Evolutionary conservation across 2,888 invertebrate genomes (phyloP).

Genomic region (Ophion ventricosus): DNA sequence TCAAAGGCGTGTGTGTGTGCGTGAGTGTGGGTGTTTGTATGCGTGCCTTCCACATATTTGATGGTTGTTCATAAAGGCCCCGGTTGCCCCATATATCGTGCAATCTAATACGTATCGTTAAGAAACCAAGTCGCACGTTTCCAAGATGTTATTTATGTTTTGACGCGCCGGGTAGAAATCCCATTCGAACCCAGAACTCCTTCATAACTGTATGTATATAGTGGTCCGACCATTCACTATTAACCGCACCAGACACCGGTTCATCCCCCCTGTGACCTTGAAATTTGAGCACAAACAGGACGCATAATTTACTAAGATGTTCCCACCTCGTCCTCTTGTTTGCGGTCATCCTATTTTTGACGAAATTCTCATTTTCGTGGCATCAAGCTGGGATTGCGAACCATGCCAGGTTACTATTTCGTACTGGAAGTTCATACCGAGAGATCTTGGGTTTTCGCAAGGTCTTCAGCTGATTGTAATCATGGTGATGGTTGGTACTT

Average conservation of each 20-base stretch:
- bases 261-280: conserved; percentile 58
- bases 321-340: background rate
- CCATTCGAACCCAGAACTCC: conserved; percentile 42
- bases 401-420: too few relatives aligned
- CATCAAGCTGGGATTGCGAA: too few relatives aligned
- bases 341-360: background rate
- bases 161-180: conserved; percentile 63
- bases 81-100: conserved; percentile 71
- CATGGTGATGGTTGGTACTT: too few relatives aligned
- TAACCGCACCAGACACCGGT: conserved; percentile 56
- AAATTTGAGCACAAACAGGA: conserved; percentile 52
- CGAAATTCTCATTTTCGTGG: background rate
- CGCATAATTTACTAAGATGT: conserved; percentile 42
- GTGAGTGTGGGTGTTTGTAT: too few relatives aligned
- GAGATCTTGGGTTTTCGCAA: too few relatives aligned
- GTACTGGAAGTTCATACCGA: too few relatives aligned
- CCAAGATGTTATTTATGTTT: conserved; percentile 70
- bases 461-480: too few relatives aligned
- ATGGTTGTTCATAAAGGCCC: conserved; percentile 1
- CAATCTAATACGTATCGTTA: conserved; percentile 71
- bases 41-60: conserved; percentile 1
- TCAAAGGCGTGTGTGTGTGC: background rate
- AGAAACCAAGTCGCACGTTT: conserved; percentile 69
- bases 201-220: conserved; percentile 30
- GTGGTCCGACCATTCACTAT: conserved; percentile 9